phyloP scores from a whole-genome alignment of 1,140 invertebrate species.

The Gryllus bimaculatus region DNA sequence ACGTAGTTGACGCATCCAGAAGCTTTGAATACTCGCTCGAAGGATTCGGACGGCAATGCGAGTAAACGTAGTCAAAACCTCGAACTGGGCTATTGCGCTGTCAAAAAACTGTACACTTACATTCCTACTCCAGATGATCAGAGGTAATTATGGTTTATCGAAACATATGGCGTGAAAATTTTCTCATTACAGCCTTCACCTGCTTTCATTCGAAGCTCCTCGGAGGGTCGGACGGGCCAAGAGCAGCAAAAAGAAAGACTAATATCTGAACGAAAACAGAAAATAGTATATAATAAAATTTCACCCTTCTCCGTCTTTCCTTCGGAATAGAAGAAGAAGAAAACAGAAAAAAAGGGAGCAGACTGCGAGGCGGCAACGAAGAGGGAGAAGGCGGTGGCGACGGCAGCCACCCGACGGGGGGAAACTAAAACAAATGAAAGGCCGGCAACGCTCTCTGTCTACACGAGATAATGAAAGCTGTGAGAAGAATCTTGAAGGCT shows the following conservation, averaged over 20 bases:
- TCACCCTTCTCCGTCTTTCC: not conserved
- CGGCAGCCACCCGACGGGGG: not conserved
- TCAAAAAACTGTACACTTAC: too few relatives aligned
- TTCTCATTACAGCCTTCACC: not conserved
- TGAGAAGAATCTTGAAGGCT: slow-evolving; percentile 4
- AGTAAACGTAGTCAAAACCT: too few relatives aligned
- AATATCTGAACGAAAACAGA: not conserved
- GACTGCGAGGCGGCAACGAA: not conserved
- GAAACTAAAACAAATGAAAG: slow-evolving; percentile 5
- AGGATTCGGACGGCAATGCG: too few relatives aligned
- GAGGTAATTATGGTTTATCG: too few relatives aligned
- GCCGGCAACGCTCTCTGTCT: not conserved
- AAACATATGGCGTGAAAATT: not conserved
- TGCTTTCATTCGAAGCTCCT: not conserved
- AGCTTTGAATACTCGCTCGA: too few relatives aligned
- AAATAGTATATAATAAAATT: not conserved
- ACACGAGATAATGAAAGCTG: slow-evolving; percentile 1
- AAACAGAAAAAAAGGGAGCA: too few relatives aligned
- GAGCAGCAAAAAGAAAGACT: not conserved
- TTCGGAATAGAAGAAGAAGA: not conserved
- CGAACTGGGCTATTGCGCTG: too few relatives aligned
- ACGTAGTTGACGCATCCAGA: too few relatives aligned
- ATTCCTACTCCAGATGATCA: too few relatives aligned
- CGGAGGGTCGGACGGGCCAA: not conserved
- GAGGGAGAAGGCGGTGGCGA: not conserved